These are phyloP conservation scores for Laothoe populi DNA, from an alignment of 2,888 invertebrate species.

Conservation along the genomic window DNA sequence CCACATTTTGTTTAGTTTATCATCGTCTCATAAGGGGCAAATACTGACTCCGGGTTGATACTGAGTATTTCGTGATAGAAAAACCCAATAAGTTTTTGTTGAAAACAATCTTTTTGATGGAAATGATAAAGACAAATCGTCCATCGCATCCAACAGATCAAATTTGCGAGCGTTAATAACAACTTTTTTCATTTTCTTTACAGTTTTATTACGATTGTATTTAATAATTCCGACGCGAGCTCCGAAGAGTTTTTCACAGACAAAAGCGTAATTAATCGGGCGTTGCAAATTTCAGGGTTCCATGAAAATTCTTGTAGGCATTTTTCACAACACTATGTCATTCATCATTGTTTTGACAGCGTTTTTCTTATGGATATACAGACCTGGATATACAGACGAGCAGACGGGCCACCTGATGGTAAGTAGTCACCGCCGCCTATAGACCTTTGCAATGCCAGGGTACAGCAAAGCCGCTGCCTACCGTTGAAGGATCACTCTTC, in stretches of 20 bases:
- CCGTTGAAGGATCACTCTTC: too few species aligned
- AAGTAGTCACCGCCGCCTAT: too few species aligned
- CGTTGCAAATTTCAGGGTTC: slow-evolving; percentile 31
- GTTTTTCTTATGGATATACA: too few species aligned
- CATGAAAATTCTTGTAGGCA: slow-evolving; percentile 28
- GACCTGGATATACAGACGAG: too few species aligned
- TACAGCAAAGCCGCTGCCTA: too few species aligned
- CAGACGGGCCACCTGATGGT: too few species aligned
- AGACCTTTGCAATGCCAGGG: too few species aligned
- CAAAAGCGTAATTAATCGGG: slow-evolving; percentile 42
- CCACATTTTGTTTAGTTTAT: too few species aligned
- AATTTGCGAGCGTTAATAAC: not conserved
- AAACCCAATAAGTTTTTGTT: too few species aligned
- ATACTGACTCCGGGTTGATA: too few species aligned
- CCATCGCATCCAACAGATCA: not conserved
- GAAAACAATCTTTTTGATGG: not conserved
- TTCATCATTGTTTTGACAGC: not conserved
- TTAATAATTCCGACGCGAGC: slow-evolving; percentile 32
- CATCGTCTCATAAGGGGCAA: too few species aligned
- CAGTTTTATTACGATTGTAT: slow-evolving; percentile 29
- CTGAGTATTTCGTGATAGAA: too few species aligned
- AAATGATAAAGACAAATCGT: not conserved
- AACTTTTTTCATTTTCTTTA: slow-evolving; percentile 20
- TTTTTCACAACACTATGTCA: not conserved
- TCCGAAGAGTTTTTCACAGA: slow-evolving; percentile 33